A percentile compares a stretch with the other conserved stretches of the same genome.
Conservation (phyloP, 1,140 invertebrate genomes). For the Wiebesia pumilae region DNA sequence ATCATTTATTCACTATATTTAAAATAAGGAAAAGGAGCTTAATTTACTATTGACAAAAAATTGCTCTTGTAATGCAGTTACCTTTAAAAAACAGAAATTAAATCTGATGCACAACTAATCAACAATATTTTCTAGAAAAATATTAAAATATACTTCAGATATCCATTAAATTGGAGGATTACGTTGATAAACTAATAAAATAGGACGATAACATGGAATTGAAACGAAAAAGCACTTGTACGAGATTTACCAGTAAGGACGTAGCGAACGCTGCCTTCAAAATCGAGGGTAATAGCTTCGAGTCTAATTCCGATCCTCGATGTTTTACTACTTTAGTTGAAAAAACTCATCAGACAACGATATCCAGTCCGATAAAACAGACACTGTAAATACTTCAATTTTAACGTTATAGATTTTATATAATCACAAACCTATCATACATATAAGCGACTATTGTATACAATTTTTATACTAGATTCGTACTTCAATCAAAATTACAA, state of each 20-base stretch:
- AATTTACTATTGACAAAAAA: no score
- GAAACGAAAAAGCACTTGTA: neutral
- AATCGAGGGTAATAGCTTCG: slow-evolving; percentile 57
- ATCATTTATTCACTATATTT: no score
- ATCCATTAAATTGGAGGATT: neutral
- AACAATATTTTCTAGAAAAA: slow-evolving; percentile 55
- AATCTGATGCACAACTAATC: slow-evolving; percentile 43
- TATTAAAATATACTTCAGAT: slow-evolving; percentile 54
- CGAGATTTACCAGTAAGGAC: slow-evolving; percentile 49
- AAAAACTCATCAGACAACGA: slow-evolving; percentile 22
- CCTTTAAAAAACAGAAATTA: neutral
- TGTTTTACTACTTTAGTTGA: slow-evolving; percentile 10
- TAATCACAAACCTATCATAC: neutral
- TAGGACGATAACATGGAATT: neutral
- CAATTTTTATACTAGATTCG: no score
- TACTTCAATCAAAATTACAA: no score
- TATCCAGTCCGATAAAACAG: neutral
- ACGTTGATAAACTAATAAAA: slow-evolving; percentile 1
- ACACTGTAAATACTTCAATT: neutral
- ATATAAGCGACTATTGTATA: neutral
- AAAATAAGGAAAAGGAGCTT: no score
- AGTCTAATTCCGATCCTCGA: slow-evolving; percentile 23
- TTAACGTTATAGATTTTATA: neutral
- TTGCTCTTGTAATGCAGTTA: no score
- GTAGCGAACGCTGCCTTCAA: slow-evolving; percentile 54